Evolutionary conservation across 2,113 vertebrate genomes (phyloP), one percentile per base, ranked within the genome.

Genomic region (Ursus arctos): DNA sequence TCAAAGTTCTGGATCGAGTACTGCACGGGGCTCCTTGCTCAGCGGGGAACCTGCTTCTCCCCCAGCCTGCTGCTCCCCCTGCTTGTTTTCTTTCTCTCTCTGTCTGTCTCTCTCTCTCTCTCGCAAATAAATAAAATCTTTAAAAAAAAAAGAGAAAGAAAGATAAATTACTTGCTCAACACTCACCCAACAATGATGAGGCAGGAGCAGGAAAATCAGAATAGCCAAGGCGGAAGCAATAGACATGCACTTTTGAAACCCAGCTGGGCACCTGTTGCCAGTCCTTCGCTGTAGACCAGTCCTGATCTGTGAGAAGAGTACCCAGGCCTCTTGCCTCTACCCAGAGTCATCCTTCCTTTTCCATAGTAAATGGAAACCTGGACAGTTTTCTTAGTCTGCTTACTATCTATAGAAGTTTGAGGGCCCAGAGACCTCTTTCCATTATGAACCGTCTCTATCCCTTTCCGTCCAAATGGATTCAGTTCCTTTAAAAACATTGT

Each of bases 401-500:
- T 85, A 22, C 43, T 63, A 72, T n/a, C 59, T 67, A 2, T 13
- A 53, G 15, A 83, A 61, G 33, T 61, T 65, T 85, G 53, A 67
- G 71, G 51, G 15, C 33, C 31, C 84, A 65, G 36, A 80, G 16
- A 47, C 53, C 31, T n/a, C n/a, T 92, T 63, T 47, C 36, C 49
- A 43, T 61, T 40, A 31, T 8, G 21, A 87, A 67, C 9, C 55
- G 59, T 71, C 28, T 51, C 86, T 87, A 2, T 40, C 31, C 16
- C 9, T 88, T 81, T 84, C 24, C 26, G 43, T 88, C 19, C 71
- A 89, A 85, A 61, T 72, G 79, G 36, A 43, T 59, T 63, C 55
- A 28, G 21, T 81, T 82, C 9, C 59, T 76, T 96, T 93, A 96
- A 88, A 95, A 83, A 57, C 24, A 57, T 26, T 63, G 24, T 40